Base-by-base conservation (phyloP, 2,113 vertebrate species). In the Bucco capensis region DNA sequence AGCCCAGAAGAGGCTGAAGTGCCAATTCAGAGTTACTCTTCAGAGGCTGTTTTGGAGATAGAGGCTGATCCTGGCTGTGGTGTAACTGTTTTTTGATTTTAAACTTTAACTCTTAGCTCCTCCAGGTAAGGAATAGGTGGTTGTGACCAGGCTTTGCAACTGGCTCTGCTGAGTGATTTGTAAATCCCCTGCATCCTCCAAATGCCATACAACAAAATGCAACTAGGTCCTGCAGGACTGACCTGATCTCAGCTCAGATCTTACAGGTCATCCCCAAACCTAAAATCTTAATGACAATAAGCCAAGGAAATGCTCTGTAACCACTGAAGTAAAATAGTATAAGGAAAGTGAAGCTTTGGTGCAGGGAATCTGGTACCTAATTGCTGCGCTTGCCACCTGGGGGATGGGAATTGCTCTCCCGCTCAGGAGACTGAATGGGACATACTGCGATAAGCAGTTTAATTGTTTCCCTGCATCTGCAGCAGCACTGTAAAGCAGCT, bases 391-490 rank as follows among this genome's bases (percentile, higher is more conserved):
- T 78, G 51, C 72, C 95, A 86, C 90, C 82, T 90, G 86, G 88
- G 88, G 88, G 81, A 53, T 23, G 64, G 92, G 66, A 84, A 76
- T 84, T 33, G 61, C 73, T 90, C 44, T 67, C 56, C 38, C 1
- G 13, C 83, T 92, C 60, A 30, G 65, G 69, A 86, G 79, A 57
- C 83, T 78, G 90, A 90, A 91, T 71, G 88, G 88, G 79, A 83
- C 76, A 7, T 60, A 49, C 90, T 88, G 92, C 30, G 53, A 88
- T 90, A 93, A 95, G 91, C 83, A 84, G 61, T 89, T 95, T 91
- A 51, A 88, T 91, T 95, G 86, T 88, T 79, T 93, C 69, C 33
- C 50, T 6, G 7, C 89, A 92, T 96, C 93, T 93, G 91, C 37
- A 5, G 85, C 70, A 66, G 77, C 30, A 15, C 90, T 67, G 66